Conservation (phyloP, 2,797 vertebrate genomes). For the Distichodus sexfasciatus region DNA sequence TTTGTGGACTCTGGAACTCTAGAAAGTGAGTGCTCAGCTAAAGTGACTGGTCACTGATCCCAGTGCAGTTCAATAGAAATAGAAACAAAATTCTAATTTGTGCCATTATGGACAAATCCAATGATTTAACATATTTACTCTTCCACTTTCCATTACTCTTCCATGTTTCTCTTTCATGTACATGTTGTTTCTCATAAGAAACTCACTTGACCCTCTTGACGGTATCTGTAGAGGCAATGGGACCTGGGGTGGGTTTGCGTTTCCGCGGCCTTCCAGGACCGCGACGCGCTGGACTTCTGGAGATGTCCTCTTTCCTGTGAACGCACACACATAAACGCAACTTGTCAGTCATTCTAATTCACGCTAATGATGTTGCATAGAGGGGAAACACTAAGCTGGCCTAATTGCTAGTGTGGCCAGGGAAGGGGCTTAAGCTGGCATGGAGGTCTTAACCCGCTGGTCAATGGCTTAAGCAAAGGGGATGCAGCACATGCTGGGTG, state of each 20-base stretch:
- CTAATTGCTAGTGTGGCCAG: slow-evolving; percentile 53
- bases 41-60: slow-evolving; percentile 10
- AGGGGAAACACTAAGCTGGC: slow-evolving; percentile 49
- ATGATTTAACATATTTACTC: too few species aligned
- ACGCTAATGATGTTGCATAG: slow-evolving; percentile 44
- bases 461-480: slow-evolving; percentile 47
- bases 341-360: slow-evolving; percentile 53
- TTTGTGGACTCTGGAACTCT: neutral
- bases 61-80: slow-evolving; percentile 20
- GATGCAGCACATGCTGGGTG: slow-evolving; percentile 46
- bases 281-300: slow-evolving; percentile 85
- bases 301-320: slow-evolving; percentile 88
- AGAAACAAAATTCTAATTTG: too few species aligned
- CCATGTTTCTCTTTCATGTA: neutral
- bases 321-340: slow-evolving; percentile 57
- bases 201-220: slow-evolving; percentile 87
- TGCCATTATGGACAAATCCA: too few species aligned
- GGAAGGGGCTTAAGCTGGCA: slow-evolving; percentile 46
- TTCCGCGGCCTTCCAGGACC: slow-evolving; percentile 91
- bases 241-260: slow-evolving; percentile 75
- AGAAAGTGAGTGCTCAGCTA: slow-evolving; percentile 2
- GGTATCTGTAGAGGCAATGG: slow-evolving; percentile 60
- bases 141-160: neutral
- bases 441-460: slow-evolving; percentile 37
- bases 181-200: slow-evolving; percentile 6